A percentile compares a stretch with the other conserved stretches of the same genome.
Evolutionary conservation across 2,797 vertebrate genomes (phyloP).

Genomic region (Labeo calbasu): DNA sequence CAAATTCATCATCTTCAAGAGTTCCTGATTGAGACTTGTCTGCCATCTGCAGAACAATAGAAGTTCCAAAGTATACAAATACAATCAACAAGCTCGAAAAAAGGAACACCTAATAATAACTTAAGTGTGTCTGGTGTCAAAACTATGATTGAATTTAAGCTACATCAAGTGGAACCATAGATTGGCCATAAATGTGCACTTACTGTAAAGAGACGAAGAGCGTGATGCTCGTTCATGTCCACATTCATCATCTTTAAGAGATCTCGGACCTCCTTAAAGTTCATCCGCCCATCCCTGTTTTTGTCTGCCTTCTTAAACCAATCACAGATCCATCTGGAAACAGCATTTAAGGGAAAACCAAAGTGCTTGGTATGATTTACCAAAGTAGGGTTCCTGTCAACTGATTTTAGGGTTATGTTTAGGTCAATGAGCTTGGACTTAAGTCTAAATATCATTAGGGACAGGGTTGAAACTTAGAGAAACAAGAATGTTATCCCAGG

Average conservation of each 20-base stretch:
- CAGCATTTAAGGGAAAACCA: constrained; percentile 74
- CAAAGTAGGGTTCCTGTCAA: not conserved
- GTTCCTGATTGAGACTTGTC: constrained; percentile 87
- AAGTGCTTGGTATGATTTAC: not conserved
- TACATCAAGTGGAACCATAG: not conserved
- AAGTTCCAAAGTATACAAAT: not conserved
- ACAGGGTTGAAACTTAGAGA: not conserved
- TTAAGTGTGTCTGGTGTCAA: not conserved
- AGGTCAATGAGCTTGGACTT: not conserved
- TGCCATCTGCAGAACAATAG: constrained; percentile 78
- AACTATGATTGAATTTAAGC: not conserved
- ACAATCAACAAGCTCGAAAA: not conserved
- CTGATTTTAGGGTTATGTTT: not conserved
- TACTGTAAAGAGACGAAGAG: constrained; percentile 88
- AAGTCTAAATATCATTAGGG: not conserved
- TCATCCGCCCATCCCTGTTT: constrained; percentile 93
- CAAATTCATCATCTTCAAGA: constrained; percentile 91
- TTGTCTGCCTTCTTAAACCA: constrained; percentile 96
- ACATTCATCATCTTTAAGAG: constrained; percentile 95
- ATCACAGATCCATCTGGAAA: constrained; percentile 88
- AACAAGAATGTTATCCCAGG: not conserved
- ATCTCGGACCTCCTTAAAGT: constrained; percentile 87
- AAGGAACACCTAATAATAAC: not conserved
- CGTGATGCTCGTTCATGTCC: constrained; percentile 91
- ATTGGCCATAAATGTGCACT: constrained; percentile 10